Percentiles rank a stretch among this genome's conserved stretches.
These are phyloP conservation scores for Heliconius aoede DNA, from an alignment of 2,888 invertebrate species.

Conservation along the genomic window DNA sequence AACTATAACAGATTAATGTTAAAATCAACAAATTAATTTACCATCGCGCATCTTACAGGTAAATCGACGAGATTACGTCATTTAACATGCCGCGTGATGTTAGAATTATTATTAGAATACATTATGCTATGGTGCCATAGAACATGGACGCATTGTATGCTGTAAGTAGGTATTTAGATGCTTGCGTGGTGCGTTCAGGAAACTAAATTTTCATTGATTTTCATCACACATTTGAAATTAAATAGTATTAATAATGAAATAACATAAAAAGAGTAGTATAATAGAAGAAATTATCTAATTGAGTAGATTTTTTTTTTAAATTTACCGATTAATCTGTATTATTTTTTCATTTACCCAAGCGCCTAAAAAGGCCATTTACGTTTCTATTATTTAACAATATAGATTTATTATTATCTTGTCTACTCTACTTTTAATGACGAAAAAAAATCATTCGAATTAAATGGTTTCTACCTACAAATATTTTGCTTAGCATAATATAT, in stretches of 20 bases:
- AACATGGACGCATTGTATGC: slow-evolving; percentile 25
- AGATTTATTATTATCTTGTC: too few relatives aligned
- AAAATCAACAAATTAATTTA: slow-evolving; percentile 33
- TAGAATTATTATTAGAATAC: slow-evolving; percentile 60
- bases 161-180: not conserved
- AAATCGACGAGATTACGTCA: slow-evolving; percentile 60
- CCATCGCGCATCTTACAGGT: slow-evolving; percentile 52
- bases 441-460: too few relatives aligned
- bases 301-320: too few relatives aligned
- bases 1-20: not conserved
- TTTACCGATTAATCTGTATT: too few relatives aligned
- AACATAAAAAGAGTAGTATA: not conserved
- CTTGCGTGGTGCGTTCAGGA: too few relatives aligned
- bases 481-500: not conserved
- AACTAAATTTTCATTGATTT: too few relatives aligned
- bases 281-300: not conserved
- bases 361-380: too few relatives aligned
- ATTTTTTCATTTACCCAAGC: too few relatives aligned
- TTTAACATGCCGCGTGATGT: slow-evolving; percentile 58
- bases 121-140: slow-evolving; percentile 46
- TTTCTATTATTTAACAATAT: too few relatives aligned
- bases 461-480: not conserved
- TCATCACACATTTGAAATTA: too few relatives aligned
- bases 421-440: not conserved
- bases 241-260: too few relatives aligned